Evolutionary conservation across 2,888 invertebrate genomes (phyloP).

Genomic region (Andrena haemorrhoa): DNA sequence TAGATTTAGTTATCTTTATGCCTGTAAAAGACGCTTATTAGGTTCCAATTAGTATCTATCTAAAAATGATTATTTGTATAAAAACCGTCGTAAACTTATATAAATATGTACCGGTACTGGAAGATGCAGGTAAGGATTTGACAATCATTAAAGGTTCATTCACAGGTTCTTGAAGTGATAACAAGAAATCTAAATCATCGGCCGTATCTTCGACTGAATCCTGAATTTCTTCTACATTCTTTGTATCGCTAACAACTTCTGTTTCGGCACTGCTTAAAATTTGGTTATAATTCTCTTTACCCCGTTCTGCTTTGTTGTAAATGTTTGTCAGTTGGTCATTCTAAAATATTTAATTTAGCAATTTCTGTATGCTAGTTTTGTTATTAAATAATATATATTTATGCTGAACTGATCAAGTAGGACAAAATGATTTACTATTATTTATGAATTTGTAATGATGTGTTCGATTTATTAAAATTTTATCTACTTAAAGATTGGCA

Average conservation of each 20-base stretch:
- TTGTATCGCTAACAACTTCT: constrained; percentile 1
- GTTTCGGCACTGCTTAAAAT: constrained; percentile 25
- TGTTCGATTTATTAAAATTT: too few species aligned
- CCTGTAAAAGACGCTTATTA: constrained; percentile 54
- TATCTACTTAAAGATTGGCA: too few species aligned
- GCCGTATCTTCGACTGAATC: constrained; percentile 45
- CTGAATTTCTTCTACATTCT: not conserved
- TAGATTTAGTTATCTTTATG: constrained; percentile 46
- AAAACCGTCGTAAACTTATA: not conserved
- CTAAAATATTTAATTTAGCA: constrained; percentile 55
- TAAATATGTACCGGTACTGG: constrained; percentile 20
- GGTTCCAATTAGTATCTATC: not conserved
- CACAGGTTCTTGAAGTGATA: constrained; percentile 75
- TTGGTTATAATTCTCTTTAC: constrained; percentile 42
- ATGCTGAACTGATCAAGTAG: too few species aligned
- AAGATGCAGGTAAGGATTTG: constrained; percentile 22
- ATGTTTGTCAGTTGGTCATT: constrained; percentile 76
- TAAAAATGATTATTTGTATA: constrained; percentile 13
- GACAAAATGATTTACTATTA: too few species aligned
- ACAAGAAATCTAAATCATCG: constrained; percentile 79
- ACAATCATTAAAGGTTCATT: constrained; percentile 21
- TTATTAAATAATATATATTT: too few species aligned
- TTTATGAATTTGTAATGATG: too few species aligned
- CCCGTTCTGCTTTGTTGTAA: constrained; percentile 50
- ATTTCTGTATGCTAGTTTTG: too few species aligned